Evolutionary conservation across 2,888 invertebrate genomes (phyloP), one percentile per base, ranked within the genome.

Genomic region (Cephus pygmeus): DNA sequence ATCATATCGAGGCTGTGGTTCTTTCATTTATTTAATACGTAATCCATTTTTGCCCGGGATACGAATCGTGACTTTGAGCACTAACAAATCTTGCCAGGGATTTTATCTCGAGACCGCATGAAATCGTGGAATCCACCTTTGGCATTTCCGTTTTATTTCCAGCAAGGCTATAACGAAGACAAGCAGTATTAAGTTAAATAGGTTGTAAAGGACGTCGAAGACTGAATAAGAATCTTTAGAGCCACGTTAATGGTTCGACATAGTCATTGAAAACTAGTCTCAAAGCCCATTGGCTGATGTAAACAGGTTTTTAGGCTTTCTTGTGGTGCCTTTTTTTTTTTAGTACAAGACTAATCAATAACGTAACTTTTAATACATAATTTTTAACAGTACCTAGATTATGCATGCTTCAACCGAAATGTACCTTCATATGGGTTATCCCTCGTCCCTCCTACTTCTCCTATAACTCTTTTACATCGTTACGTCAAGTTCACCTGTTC

Each of bases 251-350:
- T 81, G 87, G 85, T 89, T 88, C 90, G 87, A 86, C 88, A 88
- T 90, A 91, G 91, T 91, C 90, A 90, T 89, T 56, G 83, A 87
- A 87, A 90, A 90, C 90, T 90, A 91, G 90, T 90, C 90, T 86
- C 84, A 85, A 87, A 86, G 87, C 85, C 87, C 84, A 86, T 86
- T 86, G 87, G 87, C 82, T 84, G 77, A 82, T 77, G 68, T 80
- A 84, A 86, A 85, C 87, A 88, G 87, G 83, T 86, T 88, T 86
- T 81, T 82, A 86, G 85, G 85, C 87, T 85, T 86, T 87, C 83
- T 87, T 85, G 82, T 86, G 88, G 89, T 89, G 89, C 89, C 88
- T 89, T 88, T 85, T 77, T 30, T 30, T 84, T 82, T 85, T 85
- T 85, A 88, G 87, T 88, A 88, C 86, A 88, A 88, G 81, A 83